phyloP scores from a whole-genome alignment of 1,140 invertebrate genomes.

The Zaprionus lachaisei region DNA sequence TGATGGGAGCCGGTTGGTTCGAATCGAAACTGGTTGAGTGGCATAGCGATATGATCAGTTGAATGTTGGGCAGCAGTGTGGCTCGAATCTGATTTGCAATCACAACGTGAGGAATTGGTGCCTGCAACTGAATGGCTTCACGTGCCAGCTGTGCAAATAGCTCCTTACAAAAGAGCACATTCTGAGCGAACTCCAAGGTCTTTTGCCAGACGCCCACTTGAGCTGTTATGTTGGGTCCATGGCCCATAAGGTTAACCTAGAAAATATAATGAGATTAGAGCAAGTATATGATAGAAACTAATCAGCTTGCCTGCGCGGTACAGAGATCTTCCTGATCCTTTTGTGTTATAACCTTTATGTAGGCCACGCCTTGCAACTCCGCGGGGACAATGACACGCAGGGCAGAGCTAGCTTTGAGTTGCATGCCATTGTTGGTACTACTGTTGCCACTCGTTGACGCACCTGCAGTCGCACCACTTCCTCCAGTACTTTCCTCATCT shows the following conservation, averaged over 20 bases:
- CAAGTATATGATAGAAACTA: not conserved
- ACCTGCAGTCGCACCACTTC: conserved; percentile 80
- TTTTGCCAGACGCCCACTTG: conserved; percentile 94
- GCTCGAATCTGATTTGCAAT: conserved; percentile 98
- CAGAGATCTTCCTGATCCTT: conserved; percentile 95
- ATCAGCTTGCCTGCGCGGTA: conserved; percentile 85
- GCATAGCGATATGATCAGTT: conserved; percentile 92
- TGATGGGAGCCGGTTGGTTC: conserved; percentile 88
- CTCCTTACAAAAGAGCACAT: conserved; percentile 99
- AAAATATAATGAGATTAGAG: conserved; percentile 69
- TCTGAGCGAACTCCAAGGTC: conserved; percentile 97
- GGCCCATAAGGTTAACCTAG: conserved; percentile 88
- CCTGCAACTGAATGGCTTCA: conserved; percentile 96
- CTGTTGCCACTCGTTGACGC: conserved; percentile 55
- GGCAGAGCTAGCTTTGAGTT: conserved; percentile 89
- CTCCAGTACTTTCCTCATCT: conserved; percentile 88
- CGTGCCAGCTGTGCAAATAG: conserved; percentile 96
- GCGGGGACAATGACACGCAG: conserved; percentile 95
- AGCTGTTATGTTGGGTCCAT: conserved; percentile 88
- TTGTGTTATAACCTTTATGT: conserved; percentile 97
- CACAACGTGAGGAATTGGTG: conserved; percentile 97
- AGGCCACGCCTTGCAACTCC: conserved; percentile 97
- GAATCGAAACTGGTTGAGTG: conserved; percentile 90
- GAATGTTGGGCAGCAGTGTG: conserved; percentile 96
- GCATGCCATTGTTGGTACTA: conserved; percentile 68